Percentiles rank a stretch among this genome's conserved stretches.
Evolutionary conservation across 2,888 invertebrate species (phyloP).

Genomic region (Caenorhabditis japonica): DNA sequence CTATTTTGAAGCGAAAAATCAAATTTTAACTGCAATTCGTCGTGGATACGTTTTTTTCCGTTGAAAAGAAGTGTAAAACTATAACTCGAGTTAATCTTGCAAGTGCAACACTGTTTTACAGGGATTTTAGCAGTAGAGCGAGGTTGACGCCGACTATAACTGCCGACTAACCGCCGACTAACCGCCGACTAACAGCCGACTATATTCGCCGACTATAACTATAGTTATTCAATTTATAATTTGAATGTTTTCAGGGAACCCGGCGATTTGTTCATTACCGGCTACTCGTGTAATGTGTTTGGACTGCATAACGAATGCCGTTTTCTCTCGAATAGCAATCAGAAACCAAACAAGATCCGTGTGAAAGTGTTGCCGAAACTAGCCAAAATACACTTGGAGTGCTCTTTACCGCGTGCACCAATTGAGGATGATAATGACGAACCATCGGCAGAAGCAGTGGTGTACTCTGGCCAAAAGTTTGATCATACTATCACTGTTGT

Average conservation of each 20-base stretch:
- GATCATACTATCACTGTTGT: conserved; percentile 68
- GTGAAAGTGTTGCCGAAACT: conserved; percentile 59
- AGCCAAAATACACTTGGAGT: conserved; percentile 55
- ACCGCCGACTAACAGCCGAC: too few species aligned
- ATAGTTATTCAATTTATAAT: too few species aligned
- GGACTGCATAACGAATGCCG: conserved; percentile 72
- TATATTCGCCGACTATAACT: too few species aligned
- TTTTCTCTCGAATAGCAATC: conserved; percentile 29
- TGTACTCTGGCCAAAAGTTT: conserved; percentile 76
- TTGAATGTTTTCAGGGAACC: conserved; percentile 65
- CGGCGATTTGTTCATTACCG: conserved; percentile 69
- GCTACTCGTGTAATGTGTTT: conserved; percentile 73
- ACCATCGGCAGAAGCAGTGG: conserved; percentile 69
- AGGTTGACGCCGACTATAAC: too few species aligned
- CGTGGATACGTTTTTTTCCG: too few species aligned
- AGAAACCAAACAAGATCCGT: conserved; percentile 45
- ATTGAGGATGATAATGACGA: conserved; percentile 69
- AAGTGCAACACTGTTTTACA: too few species aligned
- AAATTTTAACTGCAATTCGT: too few species aligned
- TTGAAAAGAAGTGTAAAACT: too few species aligned
- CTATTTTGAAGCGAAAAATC: too few species aligned
- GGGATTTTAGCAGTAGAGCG: too few species aligned
- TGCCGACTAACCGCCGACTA: too few species aligned
- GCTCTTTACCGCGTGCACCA: conserved; percentile 71
- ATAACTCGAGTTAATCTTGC: too few species aligned